Conservation (phyloP, 2,113 vertebrate genomes). For the Bufo gargarizans region DNA sequence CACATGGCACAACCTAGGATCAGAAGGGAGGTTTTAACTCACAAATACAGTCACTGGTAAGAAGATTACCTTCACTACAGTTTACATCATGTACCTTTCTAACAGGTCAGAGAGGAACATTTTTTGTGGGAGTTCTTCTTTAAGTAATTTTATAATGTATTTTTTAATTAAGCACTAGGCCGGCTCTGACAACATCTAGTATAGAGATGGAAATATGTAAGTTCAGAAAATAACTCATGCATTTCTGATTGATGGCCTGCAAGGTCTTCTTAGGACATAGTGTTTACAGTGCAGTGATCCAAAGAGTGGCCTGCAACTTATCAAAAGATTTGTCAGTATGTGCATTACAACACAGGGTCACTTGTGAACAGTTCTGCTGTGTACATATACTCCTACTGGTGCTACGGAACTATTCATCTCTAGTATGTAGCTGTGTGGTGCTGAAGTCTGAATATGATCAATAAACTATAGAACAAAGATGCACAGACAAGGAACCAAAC, state of each 20-base stretch:
- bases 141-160: neutral
- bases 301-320: neutral
- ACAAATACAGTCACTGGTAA: too few relatives aligned
- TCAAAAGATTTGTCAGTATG: neutral
- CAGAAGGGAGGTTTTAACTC: too few relatives aligned
- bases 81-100: too few relatives aligned
- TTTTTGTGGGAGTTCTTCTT: too few relatives aligned
- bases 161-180: neutral
- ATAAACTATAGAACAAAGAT: too few relatives aligned
- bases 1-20: too few relatives aligned
- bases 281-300: slow-evolving; percentile 6
- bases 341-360: neutral
- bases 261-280: neutral
- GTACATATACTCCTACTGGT: neutral
- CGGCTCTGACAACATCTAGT: neutral
- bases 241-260: neutral
- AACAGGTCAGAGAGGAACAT: too few relatives aligned
- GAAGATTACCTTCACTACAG: too few relatives aligned
- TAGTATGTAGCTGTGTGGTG: too few relatives aligned
- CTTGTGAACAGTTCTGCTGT: neutral
- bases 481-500: too few relatives aligned
- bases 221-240: neutral
- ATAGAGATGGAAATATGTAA: neutral
- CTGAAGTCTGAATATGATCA: too few relatives aligned
- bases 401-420: neutral